These are phyloP conservation scores for Oscheius sp. DNA, from an alignment of 2,888 invertebrate species.

Conservation along the genomic window DNA sequence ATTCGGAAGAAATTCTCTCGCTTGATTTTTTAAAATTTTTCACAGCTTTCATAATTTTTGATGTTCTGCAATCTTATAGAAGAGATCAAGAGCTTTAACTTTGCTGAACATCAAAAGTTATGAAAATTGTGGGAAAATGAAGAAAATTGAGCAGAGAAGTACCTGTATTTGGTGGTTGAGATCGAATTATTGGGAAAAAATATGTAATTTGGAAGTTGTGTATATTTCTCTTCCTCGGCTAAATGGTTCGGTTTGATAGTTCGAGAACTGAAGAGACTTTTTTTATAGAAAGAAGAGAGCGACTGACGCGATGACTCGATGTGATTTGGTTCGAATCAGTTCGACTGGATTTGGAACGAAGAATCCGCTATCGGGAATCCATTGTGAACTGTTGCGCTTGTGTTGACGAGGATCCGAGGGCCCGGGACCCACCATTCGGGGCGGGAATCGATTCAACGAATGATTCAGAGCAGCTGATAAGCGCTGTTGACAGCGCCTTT, in stretches of 20 bases:
- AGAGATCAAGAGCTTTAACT: no score
- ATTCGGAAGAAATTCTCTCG: background rate
- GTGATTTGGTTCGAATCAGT: slow-evolving; percentile 35
- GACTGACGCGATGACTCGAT: slow-evolving; percentile 40
- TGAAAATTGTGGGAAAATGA: background rate
- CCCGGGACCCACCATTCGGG: no score
- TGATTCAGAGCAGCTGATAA: no score
- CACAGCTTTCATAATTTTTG: background rate
- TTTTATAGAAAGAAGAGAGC: background rate
- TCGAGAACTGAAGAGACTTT: slow-evolving; percentile 39
- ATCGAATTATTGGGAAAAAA: slow-evolving; percentile 83
- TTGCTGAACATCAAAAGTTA: no score
- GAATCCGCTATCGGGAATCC: slow-evolving; percentile 44
- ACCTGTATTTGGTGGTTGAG: slow-evolving; percentile 87
- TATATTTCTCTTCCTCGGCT: slow-evolving; percentile 50
- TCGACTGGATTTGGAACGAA: slow-evolving; percentile 47
- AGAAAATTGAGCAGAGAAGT: background rate
- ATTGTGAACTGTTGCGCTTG: slow-evolving; percentile 36
- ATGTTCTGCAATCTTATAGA: no score
- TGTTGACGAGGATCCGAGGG: background rate
- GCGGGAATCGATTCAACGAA: no score
- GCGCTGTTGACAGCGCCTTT: no score
- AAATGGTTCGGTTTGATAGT: slow-evolving; percentile 46
- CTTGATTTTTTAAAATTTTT: background rate
- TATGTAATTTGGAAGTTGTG: slow-evolving; percentile 50